Evolutionary conservation across 2,113 vertebrate genomes (phyloP).

Genomic region (Crotalus horridus): DNA sequence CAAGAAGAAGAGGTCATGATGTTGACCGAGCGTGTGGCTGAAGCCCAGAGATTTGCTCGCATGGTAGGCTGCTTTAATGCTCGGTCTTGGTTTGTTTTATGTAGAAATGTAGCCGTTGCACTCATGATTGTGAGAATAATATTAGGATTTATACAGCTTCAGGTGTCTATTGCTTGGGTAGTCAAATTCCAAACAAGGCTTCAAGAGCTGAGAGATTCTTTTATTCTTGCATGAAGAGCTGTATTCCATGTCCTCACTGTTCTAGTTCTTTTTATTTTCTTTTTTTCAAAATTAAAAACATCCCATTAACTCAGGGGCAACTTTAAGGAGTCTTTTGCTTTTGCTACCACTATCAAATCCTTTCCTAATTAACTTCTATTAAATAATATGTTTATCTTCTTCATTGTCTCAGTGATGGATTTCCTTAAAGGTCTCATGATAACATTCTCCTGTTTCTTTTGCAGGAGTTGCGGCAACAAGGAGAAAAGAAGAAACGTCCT

Average conservation of each 20-base stretch:
- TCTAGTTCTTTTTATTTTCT: not conserved
- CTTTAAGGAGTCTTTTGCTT: not conserved
- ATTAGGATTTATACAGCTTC: not conserved
- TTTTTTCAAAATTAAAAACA: not conserved
- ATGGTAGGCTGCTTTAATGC: conserved; percentile 58
- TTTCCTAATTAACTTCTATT: not conserved
- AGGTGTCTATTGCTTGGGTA: not conserved
- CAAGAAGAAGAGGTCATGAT: conserved; percentile 98
- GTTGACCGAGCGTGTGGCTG: conserved; percentile 90
- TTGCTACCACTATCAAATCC: not conserved
- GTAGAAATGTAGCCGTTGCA: not conserved
- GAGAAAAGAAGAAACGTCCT: conserved; percentile 83
- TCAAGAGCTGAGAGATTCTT: not conserved
- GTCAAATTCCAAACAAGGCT: not conserved
- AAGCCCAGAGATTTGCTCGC: conserved; percentile 91
- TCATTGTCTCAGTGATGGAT: not conserved
- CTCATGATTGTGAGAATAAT: not conserved
- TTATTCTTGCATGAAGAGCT: not conserved
- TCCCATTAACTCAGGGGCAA: not conserved
- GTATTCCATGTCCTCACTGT: not conserved
- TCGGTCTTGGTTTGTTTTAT: not conserved
- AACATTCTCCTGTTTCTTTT: conserved; percentile 26
- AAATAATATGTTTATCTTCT: not conserved
- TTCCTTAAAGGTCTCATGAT: not conserved
- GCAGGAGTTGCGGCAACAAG: conserved; percentile 90